Evolutionary conservation across 2,888 invertebrate genomes (phyloP).

Genomic region (Syritta pipiens): DNA sequence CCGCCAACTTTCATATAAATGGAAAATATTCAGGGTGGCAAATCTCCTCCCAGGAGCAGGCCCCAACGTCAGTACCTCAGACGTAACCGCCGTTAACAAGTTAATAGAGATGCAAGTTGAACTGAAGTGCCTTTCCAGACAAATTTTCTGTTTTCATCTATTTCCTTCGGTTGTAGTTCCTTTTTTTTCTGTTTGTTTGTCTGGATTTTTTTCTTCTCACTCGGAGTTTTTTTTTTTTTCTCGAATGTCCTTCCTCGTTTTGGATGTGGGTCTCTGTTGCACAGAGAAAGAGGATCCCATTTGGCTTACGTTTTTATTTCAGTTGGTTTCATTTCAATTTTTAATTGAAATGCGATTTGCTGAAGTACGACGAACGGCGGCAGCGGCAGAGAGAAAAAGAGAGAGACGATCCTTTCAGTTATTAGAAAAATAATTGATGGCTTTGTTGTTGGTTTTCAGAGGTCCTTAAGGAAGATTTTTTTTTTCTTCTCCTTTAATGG

Average conservation of each 20-base stretch:
- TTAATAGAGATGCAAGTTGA: conserved; percentile 66
- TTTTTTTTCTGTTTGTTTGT: conserved; percentile 4
- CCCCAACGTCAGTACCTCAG: conserved; percentile 54
- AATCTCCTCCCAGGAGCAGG: conserved; percentile 41
- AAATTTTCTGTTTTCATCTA: conserved; percentile 63
- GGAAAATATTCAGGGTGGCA: conserved; percentile 46
- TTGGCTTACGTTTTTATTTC: conserved; percentile 55
- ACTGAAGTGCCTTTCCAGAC: conserved; percentile 62
- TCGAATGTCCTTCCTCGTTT: neutral
- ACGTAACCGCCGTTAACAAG: conserved; percentile 66
- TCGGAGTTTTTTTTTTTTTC: conserved; percentile 7
- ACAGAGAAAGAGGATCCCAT: no score
- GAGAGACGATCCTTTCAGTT: neutral
- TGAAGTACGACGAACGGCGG: neutral
- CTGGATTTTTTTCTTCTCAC: neutral
- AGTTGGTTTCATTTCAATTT: conserved; percentile 57
- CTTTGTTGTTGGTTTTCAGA: neutral
- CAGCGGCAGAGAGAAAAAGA: neutral
- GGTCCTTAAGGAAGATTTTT: neutral
- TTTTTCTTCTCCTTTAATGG: conserved; percentile 2
- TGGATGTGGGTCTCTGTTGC: no score
- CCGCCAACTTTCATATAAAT: conserved; percentile 65
- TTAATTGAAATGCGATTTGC: conserved; percentile 59
- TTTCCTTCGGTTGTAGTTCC: conserved; percentile 33
- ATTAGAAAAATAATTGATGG: conserved; percentile 30